Evolutionary conservation across 1,140 invertebrate genomes (phyloP).

Genomic region (Rhyzopertha dominica): DNA sequence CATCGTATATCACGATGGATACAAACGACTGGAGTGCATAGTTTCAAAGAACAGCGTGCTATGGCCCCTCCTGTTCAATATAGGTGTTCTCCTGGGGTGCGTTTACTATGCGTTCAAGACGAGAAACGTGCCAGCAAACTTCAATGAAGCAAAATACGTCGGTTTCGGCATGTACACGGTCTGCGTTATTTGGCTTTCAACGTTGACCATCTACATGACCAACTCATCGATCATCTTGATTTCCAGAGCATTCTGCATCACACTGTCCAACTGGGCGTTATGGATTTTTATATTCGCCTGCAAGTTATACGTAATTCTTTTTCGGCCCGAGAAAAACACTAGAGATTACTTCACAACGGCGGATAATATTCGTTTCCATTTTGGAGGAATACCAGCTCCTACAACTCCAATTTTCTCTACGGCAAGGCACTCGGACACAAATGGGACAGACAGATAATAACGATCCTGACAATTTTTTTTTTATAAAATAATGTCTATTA

Average conservation of each 20-base stretch:
- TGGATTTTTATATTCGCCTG: conserved; percentile 72
- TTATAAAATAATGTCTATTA: no score
- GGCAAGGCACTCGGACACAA: no score
- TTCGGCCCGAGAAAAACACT: conserved; percentile 73
- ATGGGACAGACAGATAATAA: no score
- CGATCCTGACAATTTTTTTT: no score
- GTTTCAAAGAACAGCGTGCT: conserved; percentile 65
- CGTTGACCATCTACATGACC: conserved; percentile 79
- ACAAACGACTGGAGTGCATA: conserved; percentile 64
- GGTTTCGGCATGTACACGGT: conserved; percentile 86
- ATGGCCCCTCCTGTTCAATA: conserved; percentile 72
- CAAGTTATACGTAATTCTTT: conserved; percentile 73
- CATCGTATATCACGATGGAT: conserved; percentile 54
- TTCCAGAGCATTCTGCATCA: conserved; percentile 67
- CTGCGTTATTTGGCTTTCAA: conserved; percentile 84
- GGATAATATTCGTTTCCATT: conserved; percentile 73
- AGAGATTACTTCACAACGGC: conserved; percentile 72
- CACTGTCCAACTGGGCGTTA: conserved; percentile 69
- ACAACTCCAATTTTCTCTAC: conserved; percentile 41
- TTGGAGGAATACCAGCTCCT: conserved; percentile 54
- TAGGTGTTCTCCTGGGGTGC: conserved; percentile 72
- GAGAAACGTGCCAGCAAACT: conserved; percentile 81
- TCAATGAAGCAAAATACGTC: conserved; percentile 81
- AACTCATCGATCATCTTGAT: conserved; percentile 66
- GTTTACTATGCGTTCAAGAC: conserved; percentile 84